phyloP scores from a whole-genome alignment of 2,797 vertebrate species.

The Scyliorhinus canicula region DNA sequence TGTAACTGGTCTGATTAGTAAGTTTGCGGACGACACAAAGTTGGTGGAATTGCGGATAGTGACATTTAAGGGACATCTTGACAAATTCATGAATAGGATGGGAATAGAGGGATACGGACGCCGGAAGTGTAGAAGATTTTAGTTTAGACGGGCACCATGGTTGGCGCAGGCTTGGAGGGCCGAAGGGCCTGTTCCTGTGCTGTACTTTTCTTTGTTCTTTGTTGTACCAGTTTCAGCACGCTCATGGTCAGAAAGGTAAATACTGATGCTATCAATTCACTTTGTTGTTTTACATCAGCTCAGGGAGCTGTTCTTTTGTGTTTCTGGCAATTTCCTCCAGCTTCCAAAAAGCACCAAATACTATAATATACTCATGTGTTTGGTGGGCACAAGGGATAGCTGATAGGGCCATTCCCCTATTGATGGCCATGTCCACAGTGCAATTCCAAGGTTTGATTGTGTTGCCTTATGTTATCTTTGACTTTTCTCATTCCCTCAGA shows the following conservation, averaged over 20 bases:
- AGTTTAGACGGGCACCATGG: too few species aligned
- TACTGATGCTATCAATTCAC: neutral
- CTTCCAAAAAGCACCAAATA: neutral
- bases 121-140: too few species aligned
- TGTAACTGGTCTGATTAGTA: too few species aligned
- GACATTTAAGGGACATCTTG: too few species aligned
- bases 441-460: neutral
- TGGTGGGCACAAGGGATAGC: neutral
- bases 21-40: too few species aligned
- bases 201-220: too few species aligned
- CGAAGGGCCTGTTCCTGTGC: too few species aligned
- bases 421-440: neutral
- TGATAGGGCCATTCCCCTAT: neutral
- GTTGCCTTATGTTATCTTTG: neutral
- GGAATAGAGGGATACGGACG: too few species aligned
- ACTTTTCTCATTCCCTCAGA: neutral
- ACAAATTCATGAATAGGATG: too few species aligned
- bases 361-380: neutral
- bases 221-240: neutral
- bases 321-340: neutral
- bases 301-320: neutral
- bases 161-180: too few species aligned
- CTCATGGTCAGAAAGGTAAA: neutral
- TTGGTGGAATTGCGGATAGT: too few species aligned
- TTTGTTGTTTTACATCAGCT: neutral